Conservation (phyloP, 2,888 invertebrate genomes). For the Torymus texanus region DNA sequence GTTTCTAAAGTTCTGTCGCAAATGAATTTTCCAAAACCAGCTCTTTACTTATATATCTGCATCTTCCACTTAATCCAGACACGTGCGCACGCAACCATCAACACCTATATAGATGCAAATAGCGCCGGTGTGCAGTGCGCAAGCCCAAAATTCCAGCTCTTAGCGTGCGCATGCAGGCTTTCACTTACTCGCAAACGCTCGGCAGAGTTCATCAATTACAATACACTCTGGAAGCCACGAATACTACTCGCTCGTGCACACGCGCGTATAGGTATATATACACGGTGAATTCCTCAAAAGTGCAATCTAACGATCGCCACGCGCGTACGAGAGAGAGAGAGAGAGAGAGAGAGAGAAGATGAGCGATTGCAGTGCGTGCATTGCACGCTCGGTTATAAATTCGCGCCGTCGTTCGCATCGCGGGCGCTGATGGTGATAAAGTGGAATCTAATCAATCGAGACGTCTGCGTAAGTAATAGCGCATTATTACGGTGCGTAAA, state of each 20-base stretch:
- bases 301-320: conserved; percentile 31
- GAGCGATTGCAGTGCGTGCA: conserved; percentile 30
- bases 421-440: conserved; percentile 25
- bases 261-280: background rate
- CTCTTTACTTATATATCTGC: no score
- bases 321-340: background rate
- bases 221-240: no score
- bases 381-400: conserved; percentile 29
- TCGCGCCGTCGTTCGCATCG: conserved; percentile 9
- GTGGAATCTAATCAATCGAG: conserved; percentile 38
- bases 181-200: conserved; percentile 39
- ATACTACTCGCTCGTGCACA: background rate
- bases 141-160: conserved; percentile 23
- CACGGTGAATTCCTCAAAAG: conserved; percentile 19
- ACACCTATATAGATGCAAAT: no score
- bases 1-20: no score
- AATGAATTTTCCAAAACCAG: no score
- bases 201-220: conserved; percentile 49
- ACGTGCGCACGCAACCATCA: no score
- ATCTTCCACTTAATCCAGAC: no score
- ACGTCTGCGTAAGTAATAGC: background rate
- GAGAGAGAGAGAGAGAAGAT: conserved; percentile 1
- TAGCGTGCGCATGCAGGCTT: conserved; percentile 26
- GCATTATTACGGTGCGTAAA: background rate
- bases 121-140: background rate